Conservation (phyloP, 2,113 vertebrate species). For the Phycodurus eques region DNA sequence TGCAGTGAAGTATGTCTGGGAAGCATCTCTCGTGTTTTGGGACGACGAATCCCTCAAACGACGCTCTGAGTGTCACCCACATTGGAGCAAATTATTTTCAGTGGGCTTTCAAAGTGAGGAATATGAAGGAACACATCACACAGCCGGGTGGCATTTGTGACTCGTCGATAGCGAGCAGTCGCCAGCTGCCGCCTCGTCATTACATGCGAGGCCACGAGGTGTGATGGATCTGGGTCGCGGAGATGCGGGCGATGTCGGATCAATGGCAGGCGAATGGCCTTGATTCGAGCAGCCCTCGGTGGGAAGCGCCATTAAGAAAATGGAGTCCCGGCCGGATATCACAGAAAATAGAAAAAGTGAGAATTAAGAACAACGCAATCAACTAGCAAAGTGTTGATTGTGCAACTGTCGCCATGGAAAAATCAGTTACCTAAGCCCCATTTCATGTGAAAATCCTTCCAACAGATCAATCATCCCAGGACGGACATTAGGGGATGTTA, state of each 20-base stretch:
- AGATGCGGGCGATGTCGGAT: neutral
- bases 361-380: neutral
- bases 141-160: neutral
- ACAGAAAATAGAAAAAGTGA: constrained; percentile 2
- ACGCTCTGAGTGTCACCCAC: neutral
- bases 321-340: neutral
- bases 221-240: constrained; percentile 6
- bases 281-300: neutral
- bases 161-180: neutral
- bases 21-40: neutral
- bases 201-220: neutral
- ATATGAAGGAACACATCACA: neutral
- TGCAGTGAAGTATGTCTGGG: neutral
- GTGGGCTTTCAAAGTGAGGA: neutral
- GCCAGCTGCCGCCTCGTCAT: neutral
- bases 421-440: constrained; percentile 1
- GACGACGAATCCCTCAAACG: too few species aligned
- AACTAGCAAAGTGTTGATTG: neutral
- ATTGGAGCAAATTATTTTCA: neutral
- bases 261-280: neutral
- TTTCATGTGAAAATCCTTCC: too few species aligned
- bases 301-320: constrained; percentile 9
- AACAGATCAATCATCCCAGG: constrained; percentile 29
- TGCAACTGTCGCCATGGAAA: neutral
- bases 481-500: constrained; percentile 2